phyloP scores from a whole-genome alignment of 2,797 vertebrate genomes.

The Rhinoraja longicauda region DNA sequence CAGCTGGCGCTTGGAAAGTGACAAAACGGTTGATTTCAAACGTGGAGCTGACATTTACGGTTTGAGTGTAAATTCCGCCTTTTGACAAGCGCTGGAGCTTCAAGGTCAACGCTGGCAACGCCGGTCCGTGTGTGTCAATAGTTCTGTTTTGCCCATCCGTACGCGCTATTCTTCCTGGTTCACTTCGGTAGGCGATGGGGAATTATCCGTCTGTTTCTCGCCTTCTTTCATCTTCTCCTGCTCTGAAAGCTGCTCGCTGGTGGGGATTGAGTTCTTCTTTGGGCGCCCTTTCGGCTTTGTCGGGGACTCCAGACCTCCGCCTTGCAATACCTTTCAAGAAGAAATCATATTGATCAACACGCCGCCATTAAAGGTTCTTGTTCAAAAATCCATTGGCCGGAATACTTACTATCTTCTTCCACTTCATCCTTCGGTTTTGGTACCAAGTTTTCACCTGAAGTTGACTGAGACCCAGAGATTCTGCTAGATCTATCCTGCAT shows the following conservation, averaged over 20 bases:
- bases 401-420: slow-evolving; percentile 97
- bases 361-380: not conserved
- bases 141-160: not conserved
- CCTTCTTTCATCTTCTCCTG: slow-evolving; percentile 74
- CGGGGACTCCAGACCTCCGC: slow-evolving; percentile 89
- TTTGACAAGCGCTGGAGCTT: slow-evolving; percentile 2
- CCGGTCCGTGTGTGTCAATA: not conserved
- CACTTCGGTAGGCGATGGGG: slow-evolving; percentile 64
- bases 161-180: slow-evolving; percentile 72
- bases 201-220: slow-evolving; percentile 65
- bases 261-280: slow-evolving; percentile 96
- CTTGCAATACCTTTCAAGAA: slow-evolving; percentile 78
- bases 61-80: slow-evolving; percentile 9
- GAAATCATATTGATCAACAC: not conserved
- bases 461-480: slow-evolving; percentile 93
- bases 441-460: slow-evolving; percentile 99
- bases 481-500: slow-evolving; percentile 92
- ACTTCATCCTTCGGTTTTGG: slow-evolving; percentile 97
- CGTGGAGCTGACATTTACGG: slow-evolving; percentile 7
- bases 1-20: slow-evolving; percentile 21
- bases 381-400: not conserved
- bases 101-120: slow-evolving; percentile 8
- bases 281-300: slow-evolving; percentile 96
- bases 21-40: not conserved
- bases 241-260: slow-evolving; percentile 86